These are phyloP conservation scores for Pristis pectinata DNA, from an alignment of 2,797 vertebrate genomes.

Conservation along the genomic window DNA sequence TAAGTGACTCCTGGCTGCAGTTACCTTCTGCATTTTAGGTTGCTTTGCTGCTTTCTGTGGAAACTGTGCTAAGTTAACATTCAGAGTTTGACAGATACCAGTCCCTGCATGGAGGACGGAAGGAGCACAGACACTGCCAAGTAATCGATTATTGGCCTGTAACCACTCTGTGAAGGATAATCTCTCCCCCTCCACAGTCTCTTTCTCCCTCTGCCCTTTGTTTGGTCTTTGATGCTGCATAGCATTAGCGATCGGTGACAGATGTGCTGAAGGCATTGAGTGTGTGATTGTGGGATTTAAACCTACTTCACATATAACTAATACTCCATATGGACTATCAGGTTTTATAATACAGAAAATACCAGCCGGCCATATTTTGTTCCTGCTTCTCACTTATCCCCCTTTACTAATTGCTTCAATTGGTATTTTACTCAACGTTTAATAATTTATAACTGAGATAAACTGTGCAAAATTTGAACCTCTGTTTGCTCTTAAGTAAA, in stretches of 20 bases:
- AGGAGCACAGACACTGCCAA: not conserved
- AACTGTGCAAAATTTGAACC: not conserved
- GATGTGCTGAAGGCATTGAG: slow-evolving; percentile 34
- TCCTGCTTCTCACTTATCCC: not conserved
- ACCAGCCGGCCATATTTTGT: slow-evolving; percentile 12
- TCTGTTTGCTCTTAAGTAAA: not conserved
- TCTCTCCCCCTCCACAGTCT: slow-evolving; percentile 10
- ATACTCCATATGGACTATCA: slow-evolving; percentile 11
- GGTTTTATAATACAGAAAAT: not conserved
- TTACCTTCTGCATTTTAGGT: not conserved
- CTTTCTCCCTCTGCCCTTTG: not conserved
- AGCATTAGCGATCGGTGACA: slow-evolving; percentile 16
- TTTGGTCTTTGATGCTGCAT: not conserved
- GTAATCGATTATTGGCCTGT: slow-evolving; percentile 35
- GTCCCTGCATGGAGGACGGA: not conserved
- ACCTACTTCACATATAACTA: slow-evolving; percentile 28
- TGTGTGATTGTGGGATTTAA: not conserved
- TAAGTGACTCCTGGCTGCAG: not conserved
- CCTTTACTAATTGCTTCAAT: slow-evolving; percentile 2
- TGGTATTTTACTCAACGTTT: not conserved
- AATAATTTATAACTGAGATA: not conserved
- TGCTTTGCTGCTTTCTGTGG: not conserved
- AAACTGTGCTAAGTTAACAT: not conserved
- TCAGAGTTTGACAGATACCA: not conserved
- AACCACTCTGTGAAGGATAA: slow-evolving; percentile 26